Evolutionary conservation across 1,140 invertebrate genomes (phyloP).

Genomic region (Drosophila burlai): DNA sequence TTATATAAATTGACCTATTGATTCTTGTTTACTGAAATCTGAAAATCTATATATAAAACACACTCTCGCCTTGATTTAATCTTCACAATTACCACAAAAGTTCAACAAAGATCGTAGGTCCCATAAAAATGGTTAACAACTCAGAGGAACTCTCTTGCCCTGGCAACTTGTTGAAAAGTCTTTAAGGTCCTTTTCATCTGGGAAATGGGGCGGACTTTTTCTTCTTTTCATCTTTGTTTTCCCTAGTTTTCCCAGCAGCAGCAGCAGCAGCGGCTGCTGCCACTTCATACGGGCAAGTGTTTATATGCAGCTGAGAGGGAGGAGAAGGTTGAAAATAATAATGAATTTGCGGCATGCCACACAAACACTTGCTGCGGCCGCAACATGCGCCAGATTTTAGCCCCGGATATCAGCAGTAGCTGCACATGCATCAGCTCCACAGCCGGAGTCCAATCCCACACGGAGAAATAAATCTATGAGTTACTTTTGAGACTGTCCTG

Average conservation of each 20-base stretch:
- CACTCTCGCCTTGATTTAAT: background rate
- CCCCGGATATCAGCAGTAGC: conserved; percentile 70
- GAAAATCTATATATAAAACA: background rate
- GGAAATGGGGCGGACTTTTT: background rate
- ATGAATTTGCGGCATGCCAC: conserved; percentile 80
- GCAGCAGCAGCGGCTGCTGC: conserved; percentile 44
- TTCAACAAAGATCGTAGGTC: conserved; percentile 18
- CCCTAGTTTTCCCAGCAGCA: conserved; percentile 10
- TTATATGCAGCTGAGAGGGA: conserved; percentile 33
- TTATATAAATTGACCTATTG: background rate
- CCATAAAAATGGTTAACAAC: conserved; percentile 23
- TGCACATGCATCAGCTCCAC: conserved; percentile 69
- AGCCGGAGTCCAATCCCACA: conserved; percentile 33
- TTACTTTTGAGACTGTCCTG: background rate
- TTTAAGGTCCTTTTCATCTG: conserved; percentile 28
- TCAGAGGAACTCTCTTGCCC: background rate
- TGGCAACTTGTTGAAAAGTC: conserved; percentile 44
- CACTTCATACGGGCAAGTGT: conserved; percentile 47
- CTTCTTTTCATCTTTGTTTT: conserved; percentile 26
- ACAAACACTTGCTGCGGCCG: conserved; percentile 73
- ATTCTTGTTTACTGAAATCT: background rate
- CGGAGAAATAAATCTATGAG: conserved; percentile 15
- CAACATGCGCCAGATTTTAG: conserved; percentile 77
- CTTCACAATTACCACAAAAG: background rate
- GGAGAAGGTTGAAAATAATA: conserved; percentile 64